These are phyloP conservation scores for Balaeniceps rex DNA, from an alignment of 2,113 vertebrate species.

Conservation along the genomic window DNA sequence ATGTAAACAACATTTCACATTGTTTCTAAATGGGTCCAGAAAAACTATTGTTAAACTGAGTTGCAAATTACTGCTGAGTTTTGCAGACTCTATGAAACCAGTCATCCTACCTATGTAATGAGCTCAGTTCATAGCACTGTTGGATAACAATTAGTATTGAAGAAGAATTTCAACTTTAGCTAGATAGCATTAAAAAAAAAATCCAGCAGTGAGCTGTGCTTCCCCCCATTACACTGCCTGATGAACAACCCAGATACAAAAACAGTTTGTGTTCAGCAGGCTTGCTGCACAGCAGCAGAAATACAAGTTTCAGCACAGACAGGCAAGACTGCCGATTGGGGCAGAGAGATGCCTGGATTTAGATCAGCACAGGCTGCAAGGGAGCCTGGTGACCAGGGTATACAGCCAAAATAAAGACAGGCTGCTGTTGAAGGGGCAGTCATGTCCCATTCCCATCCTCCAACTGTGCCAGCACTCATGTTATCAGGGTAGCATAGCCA, in stretches of 20 bases:
- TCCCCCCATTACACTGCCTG: neutral
- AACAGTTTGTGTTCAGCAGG: neutral
- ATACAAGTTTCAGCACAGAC: neutral
- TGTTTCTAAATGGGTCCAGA: neutral
- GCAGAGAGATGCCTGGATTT: no score
- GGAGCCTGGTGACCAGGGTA: rapidly evolving
- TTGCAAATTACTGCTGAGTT: neutral
- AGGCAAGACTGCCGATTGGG: rapidly evolving
- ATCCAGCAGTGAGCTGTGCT: neutral
- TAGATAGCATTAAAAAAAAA: neutral
- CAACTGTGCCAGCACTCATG: neutral
- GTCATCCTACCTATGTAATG: rapidly evolving
- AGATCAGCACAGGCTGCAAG: neutral
- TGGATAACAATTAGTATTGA: neutral
- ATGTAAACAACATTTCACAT: neutral
- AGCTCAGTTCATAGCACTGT: neutral
- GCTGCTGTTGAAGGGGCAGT: neutral
- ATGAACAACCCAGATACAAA: neutral
- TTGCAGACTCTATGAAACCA: neutral
- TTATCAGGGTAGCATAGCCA: neutral
- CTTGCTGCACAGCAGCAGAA: neutral
- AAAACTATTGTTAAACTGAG: neutral
- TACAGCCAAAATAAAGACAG: neutral
- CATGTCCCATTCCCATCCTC: neutral
- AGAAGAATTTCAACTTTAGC: neutral